Percentiles rank a stretch among this genome's conserved stretches.
These are phyloP conservation scores for Podarcis siculus DNA, from an alignment of 2,797 vertebrate genomes.

Conservation along the genomic window DNA sequence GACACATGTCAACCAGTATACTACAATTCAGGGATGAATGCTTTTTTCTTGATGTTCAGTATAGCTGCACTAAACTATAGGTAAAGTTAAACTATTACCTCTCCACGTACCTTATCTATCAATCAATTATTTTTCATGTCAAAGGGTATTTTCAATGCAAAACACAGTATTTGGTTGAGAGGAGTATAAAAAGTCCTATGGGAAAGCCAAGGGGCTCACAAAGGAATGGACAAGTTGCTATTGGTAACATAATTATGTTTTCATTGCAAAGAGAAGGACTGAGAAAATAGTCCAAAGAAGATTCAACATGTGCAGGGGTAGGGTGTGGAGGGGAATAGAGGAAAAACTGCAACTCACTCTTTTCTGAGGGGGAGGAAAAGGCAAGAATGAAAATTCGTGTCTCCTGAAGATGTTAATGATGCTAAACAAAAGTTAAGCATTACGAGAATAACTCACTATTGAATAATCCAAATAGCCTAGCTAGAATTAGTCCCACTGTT, in stretches of 20 bases:
- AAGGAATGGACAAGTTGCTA: not conserved
- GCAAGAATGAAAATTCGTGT: slow-evolving; percentile 27
- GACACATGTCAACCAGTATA: not conserved
- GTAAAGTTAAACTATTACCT: not conserved
- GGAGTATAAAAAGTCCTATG: not conserved
- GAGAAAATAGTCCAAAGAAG: not conserved
- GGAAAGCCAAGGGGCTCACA: slow-evolving; percentile 1
- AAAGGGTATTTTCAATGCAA: not conserved
- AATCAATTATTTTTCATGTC: not conserved
- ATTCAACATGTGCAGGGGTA: not conserved
- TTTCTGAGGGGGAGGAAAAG: not conserved
- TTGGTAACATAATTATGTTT: not conserved
- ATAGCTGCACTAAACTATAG: not conserved
- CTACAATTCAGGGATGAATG: not conserved
- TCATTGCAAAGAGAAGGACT: slow-evolving; percentile 1
- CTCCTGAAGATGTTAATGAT: not conserved
- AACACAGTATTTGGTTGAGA: not conserved
- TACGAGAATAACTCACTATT: not conserved
- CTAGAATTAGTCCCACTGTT: slow-evolving; percentile 10
- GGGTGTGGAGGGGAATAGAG: not conserved
- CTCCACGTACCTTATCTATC: not conserved
- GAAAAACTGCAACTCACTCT: not conserved
- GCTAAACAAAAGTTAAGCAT: not conserved
- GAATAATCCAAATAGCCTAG: slow-evolving; percentile 3
- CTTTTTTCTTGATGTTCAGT: not conserved